A percentile compares a stretch with the other conserved stretches of the same genome.
Conservation (phyloP, 1,140 invertebrate genomes). For the Sarcophaga peregrina region DNA sequence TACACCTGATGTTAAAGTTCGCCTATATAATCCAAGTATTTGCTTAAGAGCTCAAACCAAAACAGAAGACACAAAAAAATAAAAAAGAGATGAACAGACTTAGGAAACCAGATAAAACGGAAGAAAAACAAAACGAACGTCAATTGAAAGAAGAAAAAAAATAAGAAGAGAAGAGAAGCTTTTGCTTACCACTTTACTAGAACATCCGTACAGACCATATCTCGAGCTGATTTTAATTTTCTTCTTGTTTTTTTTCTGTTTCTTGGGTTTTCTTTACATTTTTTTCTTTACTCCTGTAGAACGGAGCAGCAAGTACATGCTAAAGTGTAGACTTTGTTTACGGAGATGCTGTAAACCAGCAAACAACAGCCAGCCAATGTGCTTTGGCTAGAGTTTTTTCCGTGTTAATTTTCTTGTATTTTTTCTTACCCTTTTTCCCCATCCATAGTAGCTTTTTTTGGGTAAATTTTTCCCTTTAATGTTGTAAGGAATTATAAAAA, state of each 20-base stretch:
- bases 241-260: neutral
- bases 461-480: too few relatives aligned
- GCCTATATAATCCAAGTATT: conserved; percentile 33
- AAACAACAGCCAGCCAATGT: too few relatives aligned
- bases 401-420: too few relatives aligned
- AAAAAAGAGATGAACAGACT: neutral
- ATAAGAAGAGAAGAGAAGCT: neutral
- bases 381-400: too few relatives aligned
- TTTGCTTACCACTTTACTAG: neutral
- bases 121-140: neutral
- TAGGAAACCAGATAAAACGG: neutral
- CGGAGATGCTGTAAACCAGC: neutral
- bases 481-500: too few relatives aligned
- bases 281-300: too few relatives aligned
- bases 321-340: conserved; percentile 25
- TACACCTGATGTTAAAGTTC: conserved; percentile 41
- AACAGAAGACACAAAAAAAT: neutral
- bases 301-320: neutral
- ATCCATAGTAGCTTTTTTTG: too few relatives aligned
- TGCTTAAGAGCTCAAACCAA: neutral
- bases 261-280: neutral
- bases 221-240: neutral
- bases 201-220: neutral
- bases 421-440: too few relatives aligned
- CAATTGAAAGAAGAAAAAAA: neutral